phyloP scores from a whole-genome alignment of 2,888 invertebrate genomes.

The Leptopterna dolabrata region DNA sequence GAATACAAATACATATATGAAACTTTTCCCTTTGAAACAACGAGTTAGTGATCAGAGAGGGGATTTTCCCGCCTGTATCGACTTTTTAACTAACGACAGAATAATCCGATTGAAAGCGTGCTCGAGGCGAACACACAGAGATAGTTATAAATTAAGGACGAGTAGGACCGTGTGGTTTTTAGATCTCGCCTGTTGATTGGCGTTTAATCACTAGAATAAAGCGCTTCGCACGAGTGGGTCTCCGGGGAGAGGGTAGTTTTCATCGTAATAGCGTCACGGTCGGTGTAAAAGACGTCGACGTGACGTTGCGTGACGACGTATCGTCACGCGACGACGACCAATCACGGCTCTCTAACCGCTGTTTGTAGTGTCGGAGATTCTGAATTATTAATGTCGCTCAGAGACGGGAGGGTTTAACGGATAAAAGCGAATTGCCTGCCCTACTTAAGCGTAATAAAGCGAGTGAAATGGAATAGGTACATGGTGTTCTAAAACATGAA shows the following conservation, averaged over 20 bases:
- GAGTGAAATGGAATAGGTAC: neutral
- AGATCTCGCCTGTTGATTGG: conserved; percentile 37
- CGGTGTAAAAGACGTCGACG: neutral
- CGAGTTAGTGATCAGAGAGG: neutral
- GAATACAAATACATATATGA: no score
- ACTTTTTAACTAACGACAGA: neutral
- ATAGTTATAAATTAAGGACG: conserved; percentile 35
- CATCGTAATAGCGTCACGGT: neutral
- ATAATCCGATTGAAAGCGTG: conserved; percentile 6
- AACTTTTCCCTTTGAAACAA: no score
- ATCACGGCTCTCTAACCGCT: neutral
- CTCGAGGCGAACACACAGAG: conserved; percentile 10
- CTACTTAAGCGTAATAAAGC: neutral
- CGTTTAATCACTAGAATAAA: conserved; percentile 32
- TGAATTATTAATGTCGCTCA: neutral
- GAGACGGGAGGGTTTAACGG: neutral
- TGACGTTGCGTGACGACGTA: neutral
- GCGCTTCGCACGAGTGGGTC: neutral
- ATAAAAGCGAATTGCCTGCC: neutral
- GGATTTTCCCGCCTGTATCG: neutral
- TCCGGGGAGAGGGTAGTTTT: neutral
- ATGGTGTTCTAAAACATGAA: no score
- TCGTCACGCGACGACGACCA: conserved; percentile 1
- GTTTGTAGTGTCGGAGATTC: neutral
- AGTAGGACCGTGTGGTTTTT: neutral